These are phyloP conservation scores for Ageneiosus marmoratus DNA, from an alignment of 2,113 vertebrate genomes.

Conservation along the genomic window DNA sequence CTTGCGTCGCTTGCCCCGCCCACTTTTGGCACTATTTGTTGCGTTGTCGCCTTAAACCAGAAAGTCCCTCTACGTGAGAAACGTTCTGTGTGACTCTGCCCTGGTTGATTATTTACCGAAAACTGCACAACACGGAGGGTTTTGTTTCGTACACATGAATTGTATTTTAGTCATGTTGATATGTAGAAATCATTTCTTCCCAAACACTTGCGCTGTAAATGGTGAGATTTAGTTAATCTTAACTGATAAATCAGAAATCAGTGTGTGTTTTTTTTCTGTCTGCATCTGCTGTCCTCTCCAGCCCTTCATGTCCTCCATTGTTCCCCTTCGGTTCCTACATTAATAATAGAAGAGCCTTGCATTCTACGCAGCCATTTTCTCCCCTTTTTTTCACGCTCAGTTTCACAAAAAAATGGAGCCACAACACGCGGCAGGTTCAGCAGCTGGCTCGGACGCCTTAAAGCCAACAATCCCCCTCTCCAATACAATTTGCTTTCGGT, in stretches of 20 bases:
- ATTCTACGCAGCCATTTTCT: slow-evolving; percentile 67
- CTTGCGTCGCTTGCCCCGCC: neutral
- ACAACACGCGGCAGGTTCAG: neutral
- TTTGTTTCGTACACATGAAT: neutral
- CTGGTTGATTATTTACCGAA: neutral
- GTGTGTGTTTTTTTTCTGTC: neutral
- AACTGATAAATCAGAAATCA: slow-evolving; percentile 14
- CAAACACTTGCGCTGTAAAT: neutral
- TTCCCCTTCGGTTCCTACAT: slow-evolving; percentile 63
- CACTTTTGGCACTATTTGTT: neutral
- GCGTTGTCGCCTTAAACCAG: neutral
- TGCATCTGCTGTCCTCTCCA: slow-evolving; percentile 19
- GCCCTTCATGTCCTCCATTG: slow-evolving; percentile 57
- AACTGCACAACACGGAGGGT: neutral
- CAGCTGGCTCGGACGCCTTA: slow-evolving; percentile 54
- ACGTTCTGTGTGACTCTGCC: neutral
- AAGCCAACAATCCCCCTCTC: slow-evolving; percentile 52
- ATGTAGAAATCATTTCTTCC: neutral
- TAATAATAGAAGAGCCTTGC: slow-evolving; percentile 76
- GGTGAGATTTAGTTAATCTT: neutral
- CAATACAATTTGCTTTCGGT: slow-evolving; percentile 76
- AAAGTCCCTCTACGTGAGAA: neutral
- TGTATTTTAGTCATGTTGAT: neutral
- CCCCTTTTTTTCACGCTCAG: slow-evolving; percentile 67
- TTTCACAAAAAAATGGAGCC: slow-evolving; percentile 69